Conservation (phyloP, 2,888 invertebrate species). For the Lithosia quadra region DNA sequence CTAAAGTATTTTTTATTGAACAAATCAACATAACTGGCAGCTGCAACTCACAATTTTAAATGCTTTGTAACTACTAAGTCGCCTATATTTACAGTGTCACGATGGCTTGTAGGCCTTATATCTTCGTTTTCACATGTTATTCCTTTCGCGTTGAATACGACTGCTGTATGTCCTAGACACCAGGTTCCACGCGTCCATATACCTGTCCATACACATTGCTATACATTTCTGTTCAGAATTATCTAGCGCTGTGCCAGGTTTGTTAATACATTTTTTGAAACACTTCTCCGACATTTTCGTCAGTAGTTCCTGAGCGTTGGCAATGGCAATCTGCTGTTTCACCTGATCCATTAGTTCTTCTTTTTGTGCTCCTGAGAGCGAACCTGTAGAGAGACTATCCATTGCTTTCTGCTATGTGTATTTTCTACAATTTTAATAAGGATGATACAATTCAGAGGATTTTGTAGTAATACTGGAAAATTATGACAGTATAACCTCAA, state of each 20-base stretch:
- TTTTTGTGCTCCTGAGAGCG: conserved; percentile 90
- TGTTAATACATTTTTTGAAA: conserved; percentile 96
- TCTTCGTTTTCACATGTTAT: conserved; percentile 82
- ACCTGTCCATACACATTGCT: conserved; percentile 99
- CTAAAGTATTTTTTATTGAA: conserved; percentile 74
- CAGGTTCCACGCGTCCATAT: conserved; percentile 98
- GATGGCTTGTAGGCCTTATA: conserved; percentile 53
- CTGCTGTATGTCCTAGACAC: conserved; percentile 96
- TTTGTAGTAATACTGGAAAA: conserved; percentile 36
- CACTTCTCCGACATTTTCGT: conserved; percentile 99
- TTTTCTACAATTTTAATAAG: conserved; percentile 25
- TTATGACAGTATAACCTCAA: conserved; percentile 69
- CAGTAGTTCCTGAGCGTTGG: conserved; percentile 96
- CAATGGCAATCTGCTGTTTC: conserved; percentile 97
- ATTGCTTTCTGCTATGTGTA: conserved; percentile 66
- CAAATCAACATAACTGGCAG: conserved; percentile 73
- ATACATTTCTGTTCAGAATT: conserved; percentile 98
- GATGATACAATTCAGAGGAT: conserved; percentile 47
- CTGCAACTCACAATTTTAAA: conserved; percentile 70
- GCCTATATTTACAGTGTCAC: conserved; percentile 79
- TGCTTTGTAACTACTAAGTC: conserved; percentile 74
- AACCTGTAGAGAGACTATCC: conserved; percentile 87
- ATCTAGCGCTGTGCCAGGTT: conserved; percentile 96
- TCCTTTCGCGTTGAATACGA: conserved; percentile 93
- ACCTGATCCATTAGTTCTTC: conserved; percentile 97